phyloP scores from a whole-genome alignment of 2,888 invertebrate genomes.

The Neoitamus cyanurus region DNA sequence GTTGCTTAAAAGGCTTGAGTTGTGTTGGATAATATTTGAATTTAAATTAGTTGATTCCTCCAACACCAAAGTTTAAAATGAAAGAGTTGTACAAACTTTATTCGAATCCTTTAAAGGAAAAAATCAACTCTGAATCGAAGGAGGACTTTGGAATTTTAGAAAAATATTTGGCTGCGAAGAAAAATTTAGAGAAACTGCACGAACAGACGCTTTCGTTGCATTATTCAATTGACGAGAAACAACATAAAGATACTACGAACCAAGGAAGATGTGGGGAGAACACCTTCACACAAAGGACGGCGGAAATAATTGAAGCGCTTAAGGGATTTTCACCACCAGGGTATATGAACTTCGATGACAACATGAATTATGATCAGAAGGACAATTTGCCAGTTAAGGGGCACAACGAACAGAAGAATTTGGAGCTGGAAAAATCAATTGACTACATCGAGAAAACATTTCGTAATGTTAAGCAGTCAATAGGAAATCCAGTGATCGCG shows the following conservation, averaged over 20 bases:
- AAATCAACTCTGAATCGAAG: background rate
- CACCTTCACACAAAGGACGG: background rate
- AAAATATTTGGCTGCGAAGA: constrained; percentile 17
- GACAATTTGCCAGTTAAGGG: background rate
- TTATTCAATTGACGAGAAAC: background rate
- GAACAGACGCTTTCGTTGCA: background rate
- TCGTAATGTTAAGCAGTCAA: background rate
- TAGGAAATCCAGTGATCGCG: background rate
- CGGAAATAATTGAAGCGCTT: background rate
- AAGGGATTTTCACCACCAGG: background rate
- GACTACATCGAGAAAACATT: background rate
- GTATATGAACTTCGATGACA: background rate
- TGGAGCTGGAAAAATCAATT: background rate
- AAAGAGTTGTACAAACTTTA: constrained; percentile 3
- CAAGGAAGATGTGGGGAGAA: background rate
- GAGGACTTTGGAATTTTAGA: background rate
- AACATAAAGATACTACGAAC: background rate
- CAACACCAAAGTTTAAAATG: background rate
- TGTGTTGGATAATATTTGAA: background rate
- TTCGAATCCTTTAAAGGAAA: background rate
- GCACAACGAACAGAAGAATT: background rate
- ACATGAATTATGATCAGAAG: background rate
- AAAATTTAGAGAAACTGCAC: background rate
- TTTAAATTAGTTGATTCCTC: background rate
- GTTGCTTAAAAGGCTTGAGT: background rate